Evolutionary conservation across 35 echinoderm and acorn worm genomes (phyloP), one percentile per base, ranked within the genome.

Genomic region (Nesometra sesokonis): DNA sequence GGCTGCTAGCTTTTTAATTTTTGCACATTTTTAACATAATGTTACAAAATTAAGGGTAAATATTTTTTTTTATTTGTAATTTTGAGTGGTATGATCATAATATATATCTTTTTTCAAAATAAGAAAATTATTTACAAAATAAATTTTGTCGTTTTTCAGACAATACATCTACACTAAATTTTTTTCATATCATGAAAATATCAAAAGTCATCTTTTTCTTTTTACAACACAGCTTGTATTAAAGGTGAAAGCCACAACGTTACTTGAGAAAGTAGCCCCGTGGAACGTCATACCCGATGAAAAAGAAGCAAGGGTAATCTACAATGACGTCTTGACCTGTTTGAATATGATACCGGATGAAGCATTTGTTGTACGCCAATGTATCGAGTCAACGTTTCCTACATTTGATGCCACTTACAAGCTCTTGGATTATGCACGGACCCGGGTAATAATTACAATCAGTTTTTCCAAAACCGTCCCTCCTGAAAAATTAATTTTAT

Each of bases 211-310:
- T 15, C 15, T 43, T 67, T 67, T 67, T 17, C 23, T 11, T 67
- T 67, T 11, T 19, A 17, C 2, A 67, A 67, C 8, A 52, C 78
- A 97, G 94, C 82, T 97, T 79, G 94, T 97, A 8, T 89, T 91
- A 36, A 90, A 88, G 80, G 88, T 89, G 77, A 93, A 93, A 79
- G 87, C 90, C 36, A 85, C 67, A 34, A 32, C 33, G 31, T 46
- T 97, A 29, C 78, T 97, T 33, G 91, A 97, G 37, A 87, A 93
- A 27, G 84, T 84, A 77, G 82, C 91, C 5, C 88, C 79, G 4
- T 91, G 91, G 91, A 93, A 30, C n/a, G 37, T 3, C 0, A 35
- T 17, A 37, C 36, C 31, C 13, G 11, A 17, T 81, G 79, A 81
- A 34, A 30, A 81, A 31, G 77, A 78, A 9, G 35, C 79, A 3